These are phyloP conservation scores for Platynereis dumerilii DNA, from an alignment of 2,888 invertebrate genomes.

Conservation along the genomic window DNA sequence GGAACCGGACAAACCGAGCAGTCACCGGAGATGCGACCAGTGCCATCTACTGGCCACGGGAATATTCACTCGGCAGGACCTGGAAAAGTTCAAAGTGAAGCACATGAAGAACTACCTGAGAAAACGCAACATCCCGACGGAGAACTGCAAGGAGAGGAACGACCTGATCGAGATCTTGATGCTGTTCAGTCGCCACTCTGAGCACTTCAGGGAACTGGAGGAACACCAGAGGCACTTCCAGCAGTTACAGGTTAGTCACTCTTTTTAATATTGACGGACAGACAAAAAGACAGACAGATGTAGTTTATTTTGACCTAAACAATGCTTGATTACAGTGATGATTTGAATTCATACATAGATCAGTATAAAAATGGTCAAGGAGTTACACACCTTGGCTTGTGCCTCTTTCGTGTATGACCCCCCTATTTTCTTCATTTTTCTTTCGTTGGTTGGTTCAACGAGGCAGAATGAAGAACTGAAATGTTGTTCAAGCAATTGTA, in stretches of 20 bases:
- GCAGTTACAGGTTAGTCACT: conserved; percentile 41
- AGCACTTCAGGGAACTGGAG: conserved; percentile 34
- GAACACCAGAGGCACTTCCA: conserved; percentile 42
- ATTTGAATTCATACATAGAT: too few relatives aligned
- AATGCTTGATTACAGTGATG: too few relatives aligned
- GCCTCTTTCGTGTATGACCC: too few relatives aligned
- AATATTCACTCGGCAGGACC: conserved; percentile 49
- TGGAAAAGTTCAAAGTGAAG: conserved; percentile 52
- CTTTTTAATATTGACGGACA: too few relatives aligned
- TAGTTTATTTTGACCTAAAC: too few relatives aligned
- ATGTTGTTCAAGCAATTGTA: too few relatives aligned
- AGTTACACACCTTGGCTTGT: too few relatives aligned
- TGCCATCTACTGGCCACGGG: conserved; percentile 51
- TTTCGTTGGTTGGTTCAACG: too few relatives aligned
- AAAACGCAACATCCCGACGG: conserved; percentile 48
- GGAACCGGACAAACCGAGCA: conserved; percentile 12
- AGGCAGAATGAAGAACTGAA: too few relatives aligned
- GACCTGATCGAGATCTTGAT: conserved; percentile 58
- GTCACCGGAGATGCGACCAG: conserved; percentile 47
- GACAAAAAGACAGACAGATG: too few relatives aligned
- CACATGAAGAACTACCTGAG: conserved; percentile 55
- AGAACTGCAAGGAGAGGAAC: conserved; percentile 56
- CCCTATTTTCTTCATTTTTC: too few relatives aligned
- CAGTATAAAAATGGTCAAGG: too few relatives aligned
- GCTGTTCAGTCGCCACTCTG: conserved; percentile 30